These are phyloP conservation scores for Eumerus sabulonum DNA, from an alignment of 2,888 invertebrate genomes.

Conservation along the genomic window DNA sequence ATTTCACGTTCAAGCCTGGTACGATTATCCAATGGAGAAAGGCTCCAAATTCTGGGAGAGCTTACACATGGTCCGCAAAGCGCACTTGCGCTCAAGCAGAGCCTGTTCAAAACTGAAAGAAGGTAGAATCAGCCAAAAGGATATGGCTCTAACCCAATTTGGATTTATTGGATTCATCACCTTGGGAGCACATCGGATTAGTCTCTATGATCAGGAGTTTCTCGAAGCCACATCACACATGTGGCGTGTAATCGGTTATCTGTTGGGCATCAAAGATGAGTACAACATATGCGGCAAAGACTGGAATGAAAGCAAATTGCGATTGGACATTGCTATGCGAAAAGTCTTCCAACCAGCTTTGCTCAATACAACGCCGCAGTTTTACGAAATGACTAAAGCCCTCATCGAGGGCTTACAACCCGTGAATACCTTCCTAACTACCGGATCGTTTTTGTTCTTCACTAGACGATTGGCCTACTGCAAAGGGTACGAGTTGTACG, in stretches of 20 bases:
- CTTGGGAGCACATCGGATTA: slow-evolving; percentile 83
- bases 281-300: slow-evolving; percentile 86
- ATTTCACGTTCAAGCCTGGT: slow-evolving; percentile 89
- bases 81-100: slow-evolving; percentile 84
- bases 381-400: slow-evolving; percentile 83
- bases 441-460: slow-evolving; percentile 81
- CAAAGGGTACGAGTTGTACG: slow-evolving; percentile 80
- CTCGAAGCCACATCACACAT: slow-evolving; percentile 89
- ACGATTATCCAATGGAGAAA: slow-evolving; percentile 77
- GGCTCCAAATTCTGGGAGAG: slow-evolving; percentile 85
- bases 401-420: slow-evolving; percentile 86
- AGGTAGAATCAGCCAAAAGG: slow-evolving; percentile 87
- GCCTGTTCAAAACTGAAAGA: slow-evolving; percentile 79
- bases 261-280: slow-evolving; percentile 91
- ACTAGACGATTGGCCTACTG: slow-evolving; percentile 81
- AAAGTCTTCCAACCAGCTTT: slow-evolving; percentile 83
- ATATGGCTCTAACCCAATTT: slow-evolving; percentile 91
- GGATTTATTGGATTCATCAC: slow-evolving; percentile 90
- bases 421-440: slow-evolving; percentile 83
- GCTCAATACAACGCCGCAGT: slow-evolving; percentile 82
- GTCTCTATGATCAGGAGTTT: slow-evolving; percentile 83
- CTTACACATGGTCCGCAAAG: slow-evolving; percentile 83
- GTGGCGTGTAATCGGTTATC: slow-evolving; percentile 90
- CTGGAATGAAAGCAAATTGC: slow-evolving; percentile 82
- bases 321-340: slow-evolving; percentile 80